Conservation (phyloP, 2,797 vertebrate genomes). For the Sebastes itinus region DNA sequence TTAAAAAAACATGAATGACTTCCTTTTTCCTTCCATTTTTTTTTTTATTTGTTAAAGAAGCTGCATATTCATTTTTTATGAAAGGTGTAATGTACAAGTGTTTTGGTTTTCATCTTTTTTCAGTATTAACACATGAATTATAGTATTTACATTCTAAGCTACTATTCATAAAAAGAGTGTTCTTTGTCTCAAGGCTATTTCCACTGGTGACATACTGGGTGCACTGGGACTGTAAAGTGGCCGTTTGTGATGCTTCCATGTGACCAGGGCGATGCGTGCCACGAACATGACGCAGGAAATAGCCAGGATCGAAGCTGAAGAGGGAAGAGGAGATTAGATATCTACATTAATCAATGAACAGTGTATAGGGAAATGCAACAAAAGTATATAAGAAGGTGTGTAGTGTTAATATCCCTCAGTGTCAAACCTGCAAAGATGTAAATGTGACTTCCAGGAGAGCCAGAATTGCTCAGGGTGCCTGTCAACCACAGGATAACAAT, state of each 20-base stretch:
- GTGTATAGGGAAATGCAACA: neutral
- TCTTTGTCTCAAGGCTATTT: conserved; percentile 68
- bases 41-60: neutral
- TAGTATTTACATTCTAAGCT: neutral
- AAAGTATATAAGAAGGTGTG: neutral
- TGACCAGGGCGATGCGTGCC: conserved; percentile 48
- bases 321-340: conserved; percentile 1
- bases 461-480: conserved; percentile 55
- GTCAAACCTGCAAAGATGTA: conserved; percentile 75
- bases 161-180: conserved; percentile 57
- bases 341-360: neutral
- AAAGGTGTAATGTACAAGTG: neutral
- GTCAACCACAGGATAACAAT: conserved; percentile 77
- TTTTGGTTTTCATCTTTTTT: neutral
- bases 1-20: neutral
- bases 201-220: conserved; percentile 62
- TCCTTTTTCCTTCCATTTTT: neutral
- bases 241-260: conserved; percentile 64
- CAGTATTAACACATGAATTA: neutral
- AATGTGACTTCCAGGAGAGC: neutral
- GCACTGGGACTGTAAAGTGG: conserved; percentile 61
- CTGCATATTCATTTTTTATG: neutral
- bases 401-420: neutral
- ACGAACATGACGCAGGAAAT: conserved; percentile 54
- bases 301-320: conserved; percentile 57